phyloP scores from a whole-genome alignment of 2,113 vertebrate genomes.

The Cromileptes altivelis region DNA sequence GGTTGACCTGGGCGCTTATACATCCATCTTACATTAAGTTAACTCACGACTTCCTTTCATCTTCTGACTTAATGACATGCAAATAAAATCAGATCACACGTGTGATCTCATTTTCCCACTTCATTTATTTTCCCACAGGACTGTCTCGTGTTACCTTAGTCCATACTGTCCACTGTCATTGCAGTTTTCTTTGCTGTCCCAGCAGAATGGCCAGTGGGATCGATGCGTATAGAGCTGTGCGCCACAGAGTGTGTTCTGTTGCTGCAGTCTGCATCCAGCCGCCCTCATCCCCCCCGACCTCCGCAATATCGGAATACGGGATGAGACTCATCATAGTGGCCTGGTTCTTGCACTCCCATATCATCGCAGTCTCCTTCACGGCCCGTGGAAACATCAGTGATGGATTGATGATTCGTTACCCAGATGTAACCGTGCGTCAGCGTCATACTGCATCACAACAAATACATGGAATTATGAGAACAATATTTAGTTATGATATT shows the following conservation, averaged over 20 bases:
- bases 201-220: constrained; percentile 69
- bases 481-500: not conserved
- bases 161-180: constrained; percentile 57
- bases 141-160: constrained; percentile 39
- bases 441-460: not conserved
- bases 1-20: not conserved
- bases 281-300: constrained; percentile 27
- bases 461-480: not conserved
- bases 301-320: constrained; percentile 76
- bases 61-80: not conserved
- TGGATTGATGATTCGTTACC: not conserved
- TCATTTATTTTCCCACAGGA: constrained; percentile 2
- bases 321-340: constrained; percentile 58
- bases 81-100: not conserved
- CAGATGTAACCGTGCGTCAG: not conserved
- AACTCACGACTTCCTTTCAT: not conserved
- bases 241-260: constrained; percentile 52
- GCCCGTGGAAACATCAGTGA: not conserved
- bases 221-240: constrained; percentile 61
- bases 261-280: constrained; percentile 73
- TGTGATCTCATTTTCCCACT: not conserved
- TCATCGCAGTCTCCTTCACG: not conserved
- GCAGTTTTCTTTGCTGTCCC: constrained; percentile 70
- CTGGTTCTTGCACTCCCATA: constrained; percentile 32
- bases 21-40: not conserved